Percentiles rank a stretch among this genome's conserved stretches.
Evolutionary conservation across 1,140 invertebrate species (phyloP).

Genomic region (Drosophila melanica): DNA sequence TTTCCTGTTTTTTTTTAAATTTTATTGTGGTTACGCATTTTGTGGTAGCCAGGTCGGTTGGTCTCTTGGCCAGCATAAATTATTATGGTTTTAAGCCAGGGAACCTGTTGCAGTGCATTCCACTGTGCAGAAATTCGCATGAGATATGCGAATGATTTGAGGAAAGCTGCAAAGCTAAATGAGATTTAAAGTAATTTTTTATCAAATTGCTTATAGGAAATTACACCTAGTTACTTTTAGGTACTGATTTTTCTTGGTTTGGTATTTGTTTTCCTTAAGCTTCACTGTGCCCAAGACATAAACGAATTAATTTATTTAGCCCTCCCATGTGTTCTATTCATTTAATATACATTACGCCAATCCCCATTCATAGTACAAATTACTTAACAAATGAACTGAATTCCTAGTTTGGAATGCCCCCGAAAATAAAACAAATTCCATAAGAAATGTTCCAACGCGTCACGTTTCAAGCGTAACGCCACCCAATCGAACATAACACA

Average conservation of each 20-base stretch:
- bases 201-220: too few species aligned
- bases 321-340: conserved; percentile 14
- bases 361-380: conserved; percentile 46
- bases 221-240: too few species aligned
- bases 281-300: not conserved
- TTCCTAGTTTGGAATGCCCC: conserved; percentile 40
- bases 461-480: conserved; percentile 32
- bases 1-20: conserved; percentile 75
- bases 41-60: conserved; percentile 47
- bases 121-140: conserved; percentile 24
- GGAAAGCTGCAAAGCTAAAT: not conserved
- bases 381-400: conserved; percentile 67
- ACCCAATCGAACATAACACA: conserved; percentile 9
- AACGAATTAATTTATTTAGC: not conserved
- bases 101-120: conserved; percentile 70
- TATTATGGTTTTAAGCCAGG: conserved; percentile 44
- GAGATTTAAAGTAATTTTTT: not conserved
- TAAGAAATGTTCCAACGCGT: conserved; percentile 13
- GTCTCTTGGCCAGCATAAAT: conserved; percentile 67
- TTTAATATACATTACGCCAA: conserved; percentile 68
- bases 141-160: conserved; percentile 18
- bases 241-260: not conserved
- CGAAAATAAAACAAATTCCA: conserved; percentile 25
- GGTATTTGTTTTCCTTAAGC: too few species aligned
- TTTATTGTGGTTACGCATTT: conserved; percentile 67